Conservation (phyloP, 2,888 invertebrate genomes). For the Caradrina kadenii region DNA sequence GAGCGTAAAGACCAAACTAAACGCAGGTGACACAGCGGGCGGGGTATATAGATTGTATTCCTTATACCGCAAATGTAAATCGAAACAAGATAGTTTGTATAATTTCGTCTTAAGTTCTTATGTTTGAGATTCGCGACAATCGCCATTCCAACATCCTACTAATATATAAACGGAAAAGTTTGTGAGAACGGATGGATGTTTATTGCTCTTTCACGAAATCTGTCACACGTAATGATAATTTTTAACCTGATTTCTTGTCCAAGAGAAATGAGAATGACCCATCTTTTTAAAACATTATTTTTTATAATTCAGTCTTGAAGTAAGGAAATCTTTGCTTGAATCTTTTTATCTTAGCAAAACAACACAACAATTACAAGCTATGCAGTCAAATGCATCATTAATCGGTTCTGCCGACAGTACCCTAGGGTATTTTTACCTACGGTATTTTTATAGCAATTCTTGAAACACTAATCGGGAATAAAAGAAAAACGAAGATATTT, state of each 20-base stretch:
- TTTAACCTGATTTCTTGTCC: no score
- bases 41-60: background rate
- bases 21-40: no score
- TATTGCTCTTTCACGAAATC: no score
- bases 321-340: slow-evolving; percentile 1
- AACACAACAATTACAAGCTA: slow-evolving; percentile 8
- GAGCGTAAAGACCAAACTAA: no score
- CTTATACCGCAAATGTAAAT: slow-evolving; percentile 2
- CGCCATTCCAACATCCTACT: no score
- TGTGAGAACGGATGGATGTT: no score
- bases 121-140: slow-evolving; percentile 10
- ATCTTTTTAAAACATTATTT: no score
- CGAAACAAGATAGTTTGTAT: background rate
- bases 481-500: slow-evolving; percentile 22
- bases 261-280: no score
- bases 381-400: slow-evolving; percentile 5
- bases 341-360: slow-evolving; percentile 27
- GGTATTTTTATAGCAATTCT: slow-evolving; percentile 43
- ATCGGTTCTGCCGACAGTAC: slow-evolving; percentile 24
- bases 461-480: slow-evolving; percentile 26
- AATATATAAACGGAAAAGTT: no score
- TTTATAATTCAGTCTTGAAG: no score
- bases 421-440: no score
- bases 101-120: background rate
- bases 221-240: no score